These are phyloP conservation scores for Catocala nupta DNA, from an alignment of 2,888 invertebrate genomes.

Conservation along the genomic window DNA sequence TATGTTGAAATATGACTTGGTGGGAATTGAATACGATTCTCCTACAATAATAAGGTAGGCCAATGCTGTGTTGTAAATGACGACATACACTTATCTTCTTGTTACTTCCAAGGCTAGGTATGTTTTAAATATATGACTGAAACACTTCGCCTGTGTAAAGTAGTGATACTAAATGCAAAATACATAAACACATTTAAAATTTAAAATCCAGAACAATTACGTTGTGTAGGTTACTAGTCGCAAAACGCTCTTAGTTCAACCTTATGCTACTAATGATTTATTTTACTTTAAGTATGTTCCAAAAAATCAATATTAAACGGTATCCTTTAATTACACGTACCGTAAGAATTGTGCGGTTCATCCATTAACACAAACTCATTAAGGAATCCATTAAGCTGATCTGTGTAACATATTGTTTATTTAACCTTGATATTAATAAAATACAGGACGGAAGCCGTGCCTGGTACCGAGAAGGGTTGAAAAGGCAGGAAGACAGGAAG, in stretches of 20 bases:
- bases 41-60: slow-evolving; percentile 24
- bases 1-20: slow-evolving; percentile 36
- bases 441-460: slow-evolving; percentile 59
- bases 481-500: slow-evolving; percentile 78
- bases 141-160: not conserved
- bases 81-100: slow-evolving; percentile 16
- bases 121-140: slow-evolving; percentile 4
- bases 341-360: not conserved
- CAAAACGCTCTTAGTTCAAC: too few relatives aligned
- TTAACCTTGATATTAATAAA: slow-evolving; percentile 45
- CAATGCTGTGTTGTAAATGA: slow-evolving; percentile 15
- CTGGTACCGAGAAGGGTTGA: slow-evolving; percentile 60
- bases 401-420: slow-evolving; percentile 38
- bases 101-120: not conserved
- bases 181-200: too few relatives aligned
- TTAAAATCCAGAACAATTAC: too few relatives aligned
- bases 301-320: not conserved
- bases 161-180: too few relatives aligned
- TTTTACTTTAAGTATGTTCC: too few relatives aligned
- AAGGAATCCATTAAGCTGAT: slow-evolving; percentile 19
- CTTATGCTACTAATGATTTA: too few relatives aligned
- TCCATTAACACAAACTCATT: slow-evolving; percentile 18
- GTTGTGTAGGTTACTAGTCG: too few relatives aligned
- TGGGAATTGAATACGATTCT: slow-evolving; percentile 30
- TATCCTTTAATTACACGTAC: slow-evolving; percentile 6